Evolutionary conservation across 2,797 vertebrate species (phyloP), one percentile per base, ranked within the genome.

Genomic region (Myripristis jacobus): DNA sequence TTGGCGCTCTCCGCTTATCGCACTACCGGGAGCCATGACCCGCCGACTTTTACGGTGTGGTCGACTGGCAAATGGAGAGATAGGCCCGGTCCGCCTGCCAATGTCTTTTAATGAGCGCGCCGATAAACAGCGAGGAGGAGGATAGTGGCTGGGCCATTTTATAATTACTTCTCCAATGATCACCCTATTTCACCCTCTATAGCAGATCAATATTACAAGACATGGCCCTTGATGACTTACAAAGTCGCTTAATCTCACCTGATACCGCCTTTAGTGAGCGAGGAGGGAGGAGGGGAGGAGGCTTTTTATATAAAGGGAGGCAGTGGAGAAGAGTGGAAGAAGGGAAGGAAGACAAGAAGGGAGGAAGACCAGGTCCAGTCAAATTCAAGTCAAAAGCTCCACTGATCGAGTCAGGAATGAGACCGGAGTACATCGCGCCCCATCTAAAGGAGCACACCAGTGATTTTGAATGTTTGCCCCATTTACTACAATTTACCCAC

Each of bases 91-190:
- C 81, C 77, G 78, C 72, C 80, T 77, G 87, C 88, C 86, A 81
- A 75, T 87, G 88, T 81, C 84, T 91, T 88, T 91, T 93, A 92
- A 92, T 89, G 88, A 92, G 79, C 11, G 1, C 1, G 51, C 77
- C 58, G 79, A 89, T 90, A 90, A 91, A 89, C 88, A 87, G 82
- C 25, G 36, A 76, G 76, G 56, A 64, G 67, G 73, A 71, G 69
- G 80, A 83, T 51, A n/a, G 36, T 70, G 69, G 74, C 70, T 57
- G 57, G 70, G 82, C n/a, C 75, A 68, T 75, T 73, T 82, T 81
- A 86, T 90, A 92, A 93, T 93, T 85, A 90, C 89, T 85, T 73
- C 73, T 78, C 66, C 88, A 89, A 85, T 89, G 85, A 91, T 92
- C 85, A 80, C 74, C 69, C 77, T 68, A 66, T 88, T 82, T 78